phyloP scores from a whole-genome alignment of 2,797 vertebrate species.

The Poliocrania exsul region DNA sequence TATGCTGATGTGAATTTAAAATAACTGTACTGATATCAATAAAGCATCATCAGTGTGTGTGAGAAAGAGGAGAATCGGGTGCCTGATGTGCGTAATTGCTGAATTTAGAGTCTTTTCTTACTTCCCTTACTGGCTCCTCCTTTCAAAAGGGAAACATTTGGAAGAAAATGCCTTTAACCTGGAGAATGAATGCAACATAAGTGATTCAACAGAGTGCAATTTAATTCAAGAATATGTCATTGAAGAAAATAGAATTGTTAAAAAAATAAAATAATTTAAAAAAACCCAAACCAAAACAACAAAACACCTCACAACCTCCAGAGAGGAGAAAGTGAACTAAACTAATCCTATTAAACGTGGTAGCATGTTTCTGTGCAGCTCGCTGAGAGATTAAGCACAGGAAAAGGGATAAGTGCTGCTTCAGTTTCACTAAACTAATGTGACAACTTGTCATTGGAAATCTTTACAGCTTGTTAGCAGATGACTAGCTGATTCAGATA shows the following conservation, averaged over 20 bases:
- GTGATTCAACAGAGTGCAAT: constrained; percentile 17
- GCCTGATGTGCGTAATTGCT: background rate
- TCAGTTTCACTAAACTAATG: constrained; percentile 86
- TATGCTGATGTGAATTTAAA: background rate
- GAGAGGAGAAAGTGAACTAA: constrained; percentile 76
- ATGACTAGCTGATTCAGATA: constrained; percentile 82
- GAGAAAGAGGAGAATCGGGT: background rate
- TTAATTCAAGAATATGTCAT: constrained; percentile 42
- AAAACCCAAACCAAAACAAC: background rate
- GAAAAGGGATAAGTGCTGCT: constrained; percentile 82
- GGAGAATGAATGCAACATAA: background rate
- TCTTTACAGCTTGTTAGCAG: constrained; percentile 85
- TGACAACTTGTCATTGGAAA: constrained; percentile 85
- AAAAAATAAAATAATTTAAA: constrained; percentile 24
- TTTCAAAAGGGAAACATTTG: background rate
- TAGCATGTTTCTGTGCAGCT: constrained; percentile 79
- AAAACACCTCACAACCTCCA: constrained; percentile 18
- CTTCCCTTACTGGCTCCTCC: background rate
- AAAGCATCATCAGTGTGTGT: background rate
- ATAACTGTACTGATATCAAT: background rate
- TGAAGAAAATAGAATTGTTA: constrained; percentile 74
- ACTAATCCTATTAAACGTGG: constrained; percentile 84
- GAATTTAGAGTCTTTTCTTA: background rate
- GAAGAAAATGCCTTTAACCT: background rate
- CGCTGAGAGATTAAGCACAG: constrained; percentile 82